A percentile compares a stretch with the other conserved stretches of the same genome.
phyloP scores from a whole-genome alignment of 2,888 invertebrate species.

The Noctuana brunneofusca region DNA sequence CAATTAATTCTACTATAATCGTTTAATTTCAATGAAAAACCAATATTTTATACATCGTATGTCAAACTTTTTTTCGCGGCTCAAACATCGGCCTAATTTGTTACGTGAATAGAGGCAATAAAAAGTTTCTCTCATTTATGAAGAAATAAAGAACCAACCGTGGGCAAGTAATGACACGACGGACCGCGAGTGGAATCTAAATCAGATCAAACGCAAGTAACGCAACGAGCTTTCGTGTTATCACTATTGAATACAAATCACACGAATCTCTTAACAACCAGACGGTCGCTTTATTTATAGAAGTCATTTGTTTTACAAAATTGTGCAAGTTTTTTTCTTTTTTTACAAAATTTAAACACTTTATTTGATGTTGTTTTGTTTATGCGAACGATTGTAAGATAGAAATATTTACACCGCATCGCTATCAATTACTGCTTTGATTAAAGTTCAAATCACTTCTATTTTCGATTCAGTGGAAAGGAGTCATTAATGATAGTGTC shows the following conservation, averaged over 20 bases:
- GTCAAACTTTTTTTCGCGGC: not conserved
- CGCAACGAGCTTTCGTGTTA: constrained; percentile 21
- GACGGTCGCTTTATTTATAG: not conserved
- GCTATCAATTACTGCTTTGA: not conserved
- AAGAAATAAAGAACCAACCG: constrained; percentile 34
- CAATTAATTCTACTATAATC: not conserved
- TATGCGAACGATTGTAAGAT: too few relatives aligned
- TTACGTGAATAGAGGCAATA: constrained; percentile 36
- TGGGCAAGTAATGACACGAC: constrained; percentile 30
- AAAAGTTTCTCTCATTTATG: constrained; percentile 53
- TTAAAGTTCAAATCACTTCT: not conserved
- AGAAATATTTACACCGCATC: too few relatives aligned
- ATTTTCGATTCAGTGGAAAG: not conserved
- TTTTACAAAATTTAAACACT: too few relatives aligned
- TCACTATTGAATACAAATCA: constrained; percentile 5
- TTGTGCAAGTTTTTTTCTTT: not conserved
- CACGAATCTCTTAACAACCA: not conserved
- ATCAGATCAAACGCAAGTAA: constrained; percentile 24
- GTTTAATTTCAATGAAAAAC: not conserved
- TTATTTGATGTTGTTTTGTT: too few relatives aligned
- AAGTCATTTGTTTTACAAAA: not conserved
- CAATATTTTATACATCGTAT: not conserved
- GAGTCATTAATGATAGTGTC: constrained; percentile 10
- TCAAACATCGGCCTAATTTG: not conserved
- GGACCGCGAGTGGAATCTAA: constrained; percentile 29